phyloP scores from a whole-genome alignment of 2,888 invertebrate species.

The Cataglyphis altisquamis region DNA sequence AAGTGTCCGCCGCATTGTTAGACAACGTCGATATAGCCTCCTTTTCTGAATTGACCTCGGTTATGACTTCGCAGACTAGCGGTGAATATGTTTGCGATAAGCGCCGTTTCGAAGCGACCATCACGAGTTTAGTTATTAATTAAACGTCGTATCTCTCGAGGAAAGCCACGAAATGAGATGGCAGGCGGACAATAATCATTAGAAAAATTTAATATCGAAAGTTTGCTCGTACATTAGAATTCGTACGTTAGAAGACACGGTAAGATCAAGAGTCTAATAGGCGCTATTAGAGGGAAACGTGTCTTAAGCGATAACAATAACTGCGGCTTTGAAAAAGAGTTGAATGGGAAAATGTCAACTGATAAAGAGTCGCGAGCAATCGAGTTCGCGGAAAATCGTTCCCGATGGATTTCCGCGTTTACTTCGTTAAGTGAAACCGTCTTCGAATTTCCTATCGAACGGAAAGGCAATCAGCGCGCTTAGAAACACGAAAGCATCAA shows the following conservation, averaged over 20 bases:
- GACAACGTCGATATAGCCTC: constrained; percentile 14
- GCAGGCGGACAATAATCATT: constrained; percentile 3
- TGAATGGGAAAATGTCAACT: constrained; percentile 39
- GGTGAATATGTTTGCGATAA: constrained; percentile 48
- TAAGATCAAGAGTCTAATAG: constrained; percentile 17
- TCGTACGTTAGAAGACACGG: no score
- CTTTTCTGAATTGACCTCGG: constrained; percentile 58
- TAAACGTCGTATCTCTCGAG: constrained; percentile 11
- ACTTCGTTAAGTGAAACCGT: constrained; percentile 40
- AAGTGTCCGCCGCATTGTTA: constrained; percentile 57
- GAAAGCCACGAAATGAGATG: neutral
- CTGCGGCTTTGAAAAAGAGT: neutral
- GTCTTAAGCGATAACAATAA: constrained; percentile 13
- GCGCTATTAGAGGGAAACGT: constrained; percentile 16
- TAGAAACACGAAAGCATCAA: constrained; percentile 34
- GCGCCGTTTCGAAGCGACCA: neutral
- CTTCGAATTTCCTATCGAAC: constrained; percentile 37
- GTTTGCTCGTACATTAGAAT: constrained; percentile 17
- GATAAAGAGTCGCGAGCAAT: constrained; percentile 41
- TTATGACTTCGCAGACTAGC: neutral
- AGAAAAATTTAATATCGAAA: constrained; percentile 23
- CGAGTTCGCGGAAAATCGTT: neutral
- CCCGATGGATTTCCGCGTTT: constrained; percentile 23
- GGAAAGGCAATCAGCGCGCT: constrained; percentile 28
- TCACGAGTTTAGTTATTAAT: constrained; percentile 38